Percentiles rank a stretch among this genome's conserved stretches.
Conservation (phyloP, 1,140 invertebrate species). For the Aphelinus atriplicis region DNA sequence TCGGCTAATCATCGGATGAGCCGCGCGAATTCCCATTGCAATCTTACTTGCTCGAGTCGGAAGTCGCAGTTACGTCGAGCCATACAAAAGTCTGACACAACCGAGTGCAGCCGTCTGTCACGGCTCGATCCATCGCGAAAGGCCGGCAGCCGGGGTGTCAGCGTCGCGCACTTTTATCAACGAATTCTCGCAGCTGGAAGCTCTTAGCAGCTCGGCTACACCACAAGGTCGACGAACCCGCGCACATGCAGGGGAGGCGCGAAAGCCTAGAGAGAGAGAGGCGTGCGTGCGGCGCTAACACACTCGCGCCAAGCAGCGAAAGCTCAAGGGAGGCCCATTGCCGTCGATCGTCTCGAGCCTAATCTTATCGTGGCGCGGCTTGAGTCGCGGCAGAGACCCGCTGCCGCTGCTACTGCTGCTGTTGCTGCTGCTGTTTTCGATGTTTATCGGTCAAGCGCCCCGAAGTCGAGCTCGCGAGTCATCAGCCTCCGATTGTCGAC, state of each 20-base stretch:
- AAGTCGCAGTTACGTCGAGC: no score
- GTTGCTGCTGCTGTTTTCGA: neutral
- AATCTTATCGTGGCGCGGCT: constrained; percentile 48
- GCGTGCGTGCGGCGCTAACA: constrained; percentile 3
- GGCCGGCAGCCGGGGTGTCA: constrained; percentile 28
- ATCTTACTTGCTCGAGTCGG: no score
- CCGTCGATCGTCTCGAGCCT: constrained; percentile 33
- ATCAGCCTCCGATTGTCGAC: no score
- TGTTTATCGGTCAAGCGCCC: constrained; percentile 27
- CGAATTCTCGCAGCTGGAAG: constrained; percentile 28
- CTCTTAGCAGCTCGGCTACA: neutral
- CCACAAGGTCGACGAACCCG: constrained; percentile 46
- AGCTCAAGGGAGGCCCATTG: constrained; percentile 34
- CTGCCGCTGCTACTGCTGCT: neutral
- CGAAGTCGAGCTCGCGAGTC: neutral
- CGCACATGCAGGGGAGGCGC: neutral
- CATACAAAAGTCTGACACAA: constrained; percentile 40
- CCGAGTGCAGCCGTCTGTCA: constrained; percentile 12
- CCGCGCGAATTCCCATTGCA: no score
- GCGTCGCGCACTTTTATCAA: constrained; percentile 54
- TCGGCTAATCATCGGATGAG: no score
- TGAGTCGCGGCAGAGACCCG: constrained; percentile 20
- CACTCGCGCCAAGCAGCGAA: constrained; percentile 12
- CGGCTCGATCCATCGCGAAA: neutral
- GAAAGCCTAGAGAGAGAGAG: constrained; percentile 10